A percentile compares a stretch with the other conserved stretches of the same genome.
phyloP scores from a whole-genome alignment of 2,797 vertebrate genomes.

The Enteromius fasciolatus region DNA sequence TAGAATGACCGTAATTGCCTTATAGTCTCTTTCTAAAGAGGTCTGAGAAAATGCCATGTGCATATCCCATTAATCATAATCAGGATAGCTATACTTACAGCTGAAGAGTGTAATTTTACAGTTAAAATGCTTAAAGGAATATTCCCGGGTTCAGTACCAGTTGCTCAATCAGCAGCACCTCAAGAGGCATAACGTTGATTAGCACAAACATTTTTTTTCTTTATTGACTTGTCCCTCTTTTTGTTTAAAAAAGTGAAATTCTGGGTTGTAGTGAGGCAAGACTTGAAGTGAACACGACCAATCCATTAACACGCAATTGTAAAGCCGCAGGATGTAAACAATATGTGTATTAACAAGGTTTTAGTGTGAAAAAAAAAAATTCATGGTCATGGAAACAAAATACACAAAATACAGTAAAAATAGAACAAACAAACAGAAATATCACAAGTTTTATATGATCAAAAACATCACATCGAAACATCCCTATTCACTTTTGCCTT shows the following conservation, averaged over 20 bases:
- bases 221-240: background rate
- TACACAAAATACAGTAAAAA: background rate
- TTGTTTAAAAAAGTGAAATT: background rate
- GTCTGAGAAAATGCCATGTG: constrained; percentile 15
- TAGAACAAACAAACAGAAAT: background rate
- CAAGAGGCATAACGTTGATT: background rate
- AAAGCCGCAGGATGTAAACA: background rate
- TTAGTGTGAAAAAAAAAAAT: background rate
- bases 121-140: background rate
- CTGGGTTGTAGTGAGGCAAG: background rate
- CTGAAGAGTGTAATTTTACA: constrained; percentile 17
- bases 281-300: background rate
- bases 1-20: constrained; percentile 41
- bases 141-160: background rate
- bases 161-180: background rate
- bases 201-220: background rate
- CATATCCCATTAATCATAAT: constrained; percentile 32
- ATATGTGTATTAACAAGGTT: background rate
- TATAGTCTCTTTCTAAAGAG: constrained; percentile 11
- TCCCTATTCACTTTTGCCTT: background rate
- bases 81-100: constrained; percentile 8
- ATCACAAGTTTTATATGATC: background rate
- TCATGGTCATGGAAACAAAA: background rate
- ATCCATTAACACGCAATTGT: background rate
- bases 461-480: background rate